These are phyloP conservation scores for Sebastes hubbsi DNA, from an alignment of 2,797 vertebrate genomes.

Conservation along the genomic window DNA sequence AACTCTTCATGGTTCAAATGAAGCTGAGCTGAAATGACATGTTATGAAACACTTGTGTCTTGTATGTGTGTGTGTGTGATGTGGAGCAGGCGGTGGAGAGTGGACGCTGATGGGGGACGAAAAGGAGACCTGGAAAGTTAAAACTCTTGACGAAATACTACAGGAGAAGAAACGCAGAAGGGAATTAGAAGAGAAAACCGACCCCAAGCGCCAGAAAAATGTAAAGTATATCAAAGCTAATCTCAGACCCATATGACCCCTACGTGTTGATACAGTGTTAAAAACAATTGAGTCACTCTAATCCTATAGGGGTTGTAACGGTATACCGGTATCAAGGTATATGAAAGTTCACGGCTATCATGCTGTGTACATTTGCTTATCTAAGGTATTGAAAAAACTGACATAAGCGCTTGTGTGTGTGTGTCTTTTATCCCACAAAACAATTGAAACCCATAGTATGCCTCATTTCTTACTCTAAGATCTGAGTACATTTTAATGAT, in stretches of 20 bases:
- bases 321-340: too few relatives aligned
- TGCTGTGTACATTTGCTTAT: too few relatives aligned
- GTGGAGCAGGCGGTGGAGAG: constrained; percentile 75
- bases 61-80: not conserved
- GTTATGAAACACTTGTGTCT: not conserved
- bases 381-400: too few relatives aligned
- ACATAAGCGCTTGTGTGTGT: too few relatives aligned
- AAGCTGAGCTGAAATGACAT: not conserved
- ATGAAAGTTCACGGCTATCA: too few relatives aligned
- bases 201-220: constrained; percentile 91
- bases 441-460: not conserved
- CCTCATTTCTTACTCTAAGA: not conserved
- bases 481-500: not conserved
- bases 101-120: constrained; percentile 98
- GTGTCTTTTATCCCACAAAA: not conserved
- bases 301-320: not conserved
- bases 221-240: constrained; percentile 75
- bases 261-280: not conserved
- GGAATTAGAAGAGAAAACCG: constrained; percentile 94
- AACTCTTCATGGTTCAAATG: not conserved
- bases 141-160: constrained; percentile 99
- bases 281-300: not conserved
- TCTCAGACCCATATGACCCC: not conserved
- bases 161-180: constrained; percentile 97
- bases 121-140: constrained; percentile 99